Percentiles rank a stretch among this genome's conserved stretches.
Conservation (phyloP, 2,888 invertebrate species). For the Thymelicus lineola region DNA sequence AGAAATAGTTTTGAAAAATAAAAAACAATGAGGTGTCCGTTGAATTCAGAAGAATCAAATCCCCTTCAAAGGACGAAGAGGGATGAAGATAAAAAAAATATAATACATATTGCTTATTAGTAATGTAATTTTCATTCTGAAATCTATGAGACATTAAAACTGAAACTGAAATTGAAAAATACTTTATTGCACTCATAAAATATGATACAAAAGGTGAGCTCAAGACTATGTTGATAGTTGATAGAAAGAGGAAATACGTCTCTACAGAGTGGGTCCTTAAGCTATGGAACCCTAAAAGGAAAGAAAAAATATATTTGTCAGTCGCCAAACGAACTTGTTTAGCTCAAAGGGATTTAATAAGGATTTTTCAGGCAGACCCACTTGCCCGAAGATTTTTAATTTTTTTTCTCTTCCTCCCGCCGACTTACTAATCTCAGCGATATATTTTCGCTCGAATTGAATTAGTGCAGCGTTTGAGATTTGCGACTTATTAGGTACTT, state of each 20-base stretch:
- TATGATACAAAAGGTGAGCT: no score
- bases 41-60: no score
- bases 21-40: no score
- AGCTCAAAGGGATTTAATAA: slow-evolving; percentile 81
- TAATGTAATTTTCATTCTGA: no score
- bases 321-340: slow-evolving; percentile 82
- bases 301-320: slow-evolving; percentile 49
- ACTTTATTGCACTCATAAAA: no score
- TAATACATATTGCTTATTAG: no score
- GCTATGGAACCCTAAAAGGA: slow-evolving; percentile 42
- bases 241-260: background rate
- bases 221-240: background rate
- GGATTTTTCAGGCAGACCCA: slow-evolving; percentile 79
- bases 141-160: no score
- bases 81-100: no score
- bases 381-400: slow-evolving; percentile 71
- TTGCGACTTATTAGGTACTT: slow-evolving; percentile 1
- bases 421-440: slow-evolving; percentile 32
- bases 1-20: no score
- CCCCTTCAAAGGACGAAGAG: no score
- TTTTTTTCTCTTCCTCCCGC: slow-evolving; percentile 40
- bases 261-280: slow-evolving; percentile 3
- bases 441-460: slow-evolving; percentile 35
- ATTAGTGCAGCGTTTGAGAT: slow-evolving; percentile 29
- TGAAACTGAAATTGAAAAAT: no score